Evolutionary conservation across 2,113 vertebrate species (phyloP).

Genomic region (Neogale vison): DNA sequence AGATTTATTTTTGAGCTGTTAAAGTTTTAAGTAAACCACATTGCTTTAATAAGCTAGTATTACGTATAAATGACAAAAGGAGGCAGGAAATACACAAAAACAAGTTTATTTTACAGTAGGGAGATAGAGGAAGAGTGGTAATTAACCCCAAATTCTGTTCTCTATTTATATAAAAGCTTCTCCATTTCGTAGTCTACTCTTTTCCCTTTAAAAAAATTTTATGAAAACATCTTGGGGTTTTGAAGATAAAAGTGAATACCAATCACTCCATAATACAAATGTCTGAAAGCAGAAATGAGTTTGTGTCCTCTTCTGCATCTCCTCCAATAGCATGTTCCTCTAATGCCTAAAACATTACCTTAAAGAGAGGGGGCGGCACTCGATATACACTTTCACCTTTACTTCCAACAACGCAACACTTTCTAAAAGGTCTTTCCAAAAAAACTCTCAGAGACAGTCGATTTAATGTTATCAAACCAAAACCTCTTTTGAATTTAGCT

Average conservation of each 20-base stretch:
- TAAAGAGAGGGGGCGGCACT: background rate
- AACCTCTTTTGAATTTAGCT: background rate
- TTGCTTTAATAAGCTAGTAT: conserved; percentile 4
- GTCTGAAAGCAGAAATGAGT: background rate
- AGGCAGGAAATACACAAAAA: background rate
- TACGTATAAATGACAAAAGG: background rate
- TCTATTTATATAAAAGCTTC: background rate
- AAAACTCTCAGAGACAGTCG: background rate
- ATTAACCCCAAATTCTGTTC: background rate
- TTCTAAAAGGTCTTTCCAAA: background rate
- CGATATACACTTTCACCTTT: background rate
- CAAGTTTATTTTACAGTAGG: background rate
- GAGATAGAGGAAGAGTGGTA: background rate
- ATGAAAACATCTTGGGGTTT: background rate
- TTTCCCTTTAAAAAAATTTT: conserved; percentile 8
- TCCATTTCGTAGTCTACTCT: background rate
- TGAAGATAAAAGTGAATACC: background rate
- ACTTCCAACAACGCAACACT: background rate
- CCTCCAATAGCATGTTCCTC: background rate
- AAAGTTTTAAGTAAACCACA: background rate
- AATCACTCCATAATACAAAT: background rate
- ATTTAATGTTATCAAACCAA: background rate
- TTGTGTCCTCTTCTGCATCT: background rate
- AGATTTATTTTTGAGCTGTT: conserved; percentile 7
- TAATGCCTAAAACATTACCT: background rate